Evolutionary conservation across 2,888 invertebrate genomes (phyloP).

Genomic region (Macrosoma leucophasiata): DNA sequence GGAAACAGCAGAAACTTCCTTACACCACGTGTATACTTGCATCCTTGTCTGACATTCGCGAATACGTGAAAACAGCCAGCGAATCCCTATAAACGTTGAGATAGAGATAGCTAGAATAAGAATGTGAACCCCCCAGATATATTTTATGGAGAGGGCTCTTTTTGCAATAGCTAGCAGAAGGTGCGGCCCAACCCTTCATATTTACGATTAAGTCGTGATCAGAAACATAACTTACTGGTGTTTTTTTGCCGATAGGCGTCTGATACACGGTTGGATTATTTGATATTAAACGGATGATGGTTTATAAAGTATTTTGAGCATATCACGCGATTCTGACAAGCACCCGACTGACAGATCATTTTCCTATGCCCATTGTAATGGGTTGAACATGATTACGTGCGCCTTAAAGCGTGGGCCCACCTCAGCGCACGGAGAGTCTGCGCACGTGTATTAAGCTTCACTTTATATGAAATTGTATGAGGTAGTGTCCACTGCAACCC

Average conservation of each 20-base stretch:
- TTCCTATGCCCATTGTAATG: too few species aligned
- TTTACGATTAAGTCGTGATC: conserved; percentile 75
- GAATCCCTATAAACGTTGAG: too few species aligned
- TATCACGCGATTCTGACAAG: conserved; percentile 10
- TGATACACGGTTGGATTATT: conserved; percentile 31
- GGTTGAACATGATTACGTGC: too few species aligned
- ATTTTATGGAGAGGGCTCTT: conserved; percentile 73
- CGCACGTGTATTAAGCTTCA: too few species aligned
- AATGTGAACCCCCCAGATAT: conserved; percentile 50
- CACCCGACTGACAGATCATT: conserved; percentile 5
- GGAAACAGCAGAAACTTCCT: too few species aligned
- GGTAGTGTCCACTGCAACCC: too few species aligned
- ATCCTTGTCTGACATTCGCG: too few species aligned
- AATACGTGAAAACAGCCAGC: too few species aligned
- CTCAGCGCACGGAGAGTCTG: too few species aligned
- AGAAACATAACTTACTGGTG: conserved; percentile 66
- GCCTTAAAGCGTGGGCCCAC: too few species aligned
- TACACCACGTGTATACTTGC: conserved; percentile 7
- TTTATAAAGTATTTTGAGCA: not conserved
- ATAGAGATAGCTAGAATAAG: conserved; percentile 31
- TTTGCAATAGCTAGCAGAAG: conserved; percentile 73
- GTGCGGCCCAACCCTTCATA: conserved; percentile 72
- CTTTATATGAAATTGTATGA: too few species aligned
- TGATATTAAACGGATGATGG: not conserved
- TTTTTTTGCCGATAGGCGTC: conserved; percentile 62